Conservation (phyloP, 2,888 invertebrate species). For the Acheta domesticus region DNA sequence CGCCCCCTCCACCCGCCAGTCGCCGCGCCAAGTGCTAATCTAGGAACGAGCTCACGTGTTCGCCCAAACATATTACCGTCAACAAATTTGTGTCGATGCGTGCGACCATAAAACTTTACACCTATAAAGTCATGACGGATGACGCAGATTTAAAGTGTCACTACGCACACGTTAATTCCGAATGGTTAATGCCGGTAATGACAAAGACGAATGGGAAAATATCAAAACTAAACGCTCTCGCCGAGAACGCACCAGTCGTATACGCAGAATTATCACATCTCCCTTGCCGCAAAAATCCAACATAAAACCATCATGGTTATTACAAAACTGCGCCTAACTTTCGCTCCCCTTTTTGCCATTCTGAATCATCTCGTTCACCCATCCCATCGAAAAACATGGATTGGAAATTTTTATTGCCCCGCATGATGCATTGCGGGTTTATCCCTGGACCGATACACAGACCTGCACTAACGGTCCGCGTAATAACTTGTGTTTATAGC, state of each 20-base stretch:
- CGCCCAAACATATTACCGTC: background rate
- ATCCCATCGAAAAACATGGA: background rate
- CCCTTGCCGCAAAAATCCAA: constrained; percentile 18
- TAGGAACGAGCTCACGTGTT: background rate
- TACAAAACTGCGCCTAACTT: constrained; percentile 8
- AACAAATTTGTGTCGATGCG: constrained; percentile 18
- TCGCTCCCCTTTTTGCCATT: constrained; percentile 5
- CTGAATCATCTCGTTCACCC: constrained; percentile 11
- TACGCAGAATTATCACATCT: constrained; percentile 2
- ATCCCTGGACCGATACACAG: background rate
- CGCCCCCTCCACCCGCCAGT: too few relatives aligned
- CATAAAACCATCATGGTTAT: constrained; percentile 18
- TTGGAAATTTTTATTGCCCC: background rate
- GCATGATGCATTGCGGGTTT: background rate
- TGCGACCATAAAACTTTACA: background rate
- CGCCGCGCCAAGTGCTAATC: background rate
- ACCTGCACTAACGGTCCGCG: background rate
- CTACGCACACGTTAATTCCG: background rate
- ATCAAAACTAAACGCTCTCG: background rate
- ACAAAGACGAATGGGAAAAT: constrained; percentile 7
- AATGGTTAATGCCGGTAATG: constrained; percentile 9
- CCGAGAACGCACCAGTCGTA: background rate
- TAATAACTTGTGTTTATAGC: constrained; percentile 18
- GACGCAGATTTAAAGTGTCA: constrained; percentile 1
- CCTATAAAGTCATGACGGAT: constrained; percentile 18